These are phyloP conservation scores for Nysson spinosus DNA, from an alignment of 2,888 invertebrate species.

Conservation along the genomic window DNA sequence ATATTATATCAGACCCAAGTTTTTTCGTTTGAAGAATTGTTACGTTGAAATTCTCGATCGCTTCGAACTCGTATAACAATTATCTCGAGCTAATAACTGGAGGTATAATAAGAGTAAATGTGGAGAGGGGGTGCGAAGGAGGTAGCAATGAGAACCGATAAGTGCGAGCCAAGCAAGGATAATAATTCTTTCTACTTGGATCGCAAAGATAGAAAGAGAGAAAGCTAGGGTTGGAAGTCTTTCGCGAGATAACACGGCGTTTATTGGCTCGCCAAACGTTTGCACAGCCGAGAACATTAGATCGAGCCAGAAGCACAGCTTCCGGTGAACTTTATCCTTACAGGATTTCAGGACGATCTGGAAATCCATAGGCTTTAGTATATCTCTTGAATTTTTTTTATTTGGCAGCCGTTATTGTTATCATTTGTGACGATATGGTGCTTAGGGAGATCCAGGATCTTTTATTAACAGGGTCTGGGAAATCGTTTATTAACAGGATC, in stretches of 20 bases:
- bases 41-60: no score
- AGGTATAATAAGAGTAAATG: no score
- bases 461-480: no score
- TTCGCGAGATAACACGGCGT: conserved; percentile 34
- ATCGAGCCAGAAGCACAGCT: conserved; percentile 33
- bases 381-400: not conserved
- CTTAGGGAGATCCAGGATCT: no score
- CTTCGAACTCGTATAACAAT: not conserved
- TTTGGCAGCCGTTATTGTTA: no score
- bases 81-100: no score
- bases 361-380: conserved; percentile 17
- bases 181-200: conserved; percentile 23
- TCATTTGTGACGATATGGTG: no score
- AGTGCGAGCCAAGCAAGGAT: conserved; percentile 9
- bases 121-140: not conserved
- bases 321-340: conserved; percentile 23
- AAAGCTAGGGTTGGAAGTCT: not conserved
- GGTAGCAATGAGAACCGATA: conserved; percentile 9
- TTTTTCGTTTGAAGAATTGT: no score
- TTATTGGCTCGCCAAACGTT: conserved; percentile 47
- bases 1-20: no score
- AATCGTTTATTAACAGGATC: no score
- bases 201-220: not conserved
- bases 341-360: conserved; percentile 22
- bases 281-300: conserved; percentile 48